A percentile compares a stretch with the other conserved stretches of the same genome.
phyloP scores from a whole-genome alignment of 23 tunicate genomes.

The Botrylloides violaceus region DNA sequence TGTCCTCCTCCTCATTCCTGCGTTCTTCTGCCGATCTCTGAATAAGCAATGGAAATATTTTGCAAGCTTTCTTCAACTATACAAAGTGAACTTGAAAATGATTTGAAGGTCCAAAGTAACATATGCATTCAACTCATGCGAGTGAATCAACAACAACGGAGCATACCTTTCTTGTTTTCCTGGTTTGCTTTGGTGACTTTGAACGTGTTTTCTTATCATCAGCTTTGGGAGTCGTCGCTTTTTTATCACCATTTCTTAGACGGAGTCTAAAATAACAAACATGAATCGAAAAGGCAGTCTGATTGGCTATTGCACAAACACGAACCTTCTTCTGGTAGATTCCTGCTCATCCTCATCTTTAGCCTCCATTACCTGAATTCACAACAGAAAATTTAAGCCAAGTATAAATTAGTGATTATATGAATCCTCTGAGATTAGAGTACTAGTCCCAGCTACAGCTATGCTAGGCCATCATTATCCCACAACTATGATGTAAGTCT shows the following conservation, averaged over 20 bases:
- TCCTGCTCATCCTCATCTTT: conserved; percentile 7
- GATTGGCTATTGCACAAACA: too few species aligned
- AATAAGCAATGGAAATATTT: too few species aligned
- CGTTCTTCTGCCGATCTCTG: too few species aligned
- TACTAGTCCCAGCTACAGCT: too few species aligned
- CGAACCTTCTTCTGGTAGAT: not conserved
- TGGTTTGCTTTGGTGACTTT: not conserved
- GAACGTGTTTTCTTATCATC: conserved; percentile 2
- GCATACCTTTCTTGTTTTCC: conserved; percentile 19
- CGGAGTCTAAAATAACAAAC: not conserved
- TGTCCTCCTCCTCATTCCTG: too few species aligned
- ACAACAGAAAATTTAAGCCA: not conserved
- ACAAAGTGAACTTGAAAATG: not conserved
- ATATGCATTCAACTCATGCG: not conserved
- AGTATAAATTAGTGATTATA: too few species aligned
- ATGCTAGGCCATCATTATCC: too few species aligned
- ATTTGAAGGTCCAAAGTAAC: not conserved
- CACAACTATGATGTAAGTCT: too few species aligned
- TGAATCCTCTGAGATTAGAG: too few species aligned
- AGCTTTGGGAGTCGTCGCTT: too few species aligned
- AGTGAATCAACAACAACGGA: not conserved
- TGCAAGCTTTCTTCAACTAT: too few species aligned
- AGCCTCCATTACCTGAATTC: not conserved
- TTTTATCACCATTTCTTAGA: not conserved
- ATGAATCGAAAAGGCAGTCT: too few species aligned